Conservation (phyloP, 2,113 vertebrate species). For the Corythoichthys haematopterus region DNA sequence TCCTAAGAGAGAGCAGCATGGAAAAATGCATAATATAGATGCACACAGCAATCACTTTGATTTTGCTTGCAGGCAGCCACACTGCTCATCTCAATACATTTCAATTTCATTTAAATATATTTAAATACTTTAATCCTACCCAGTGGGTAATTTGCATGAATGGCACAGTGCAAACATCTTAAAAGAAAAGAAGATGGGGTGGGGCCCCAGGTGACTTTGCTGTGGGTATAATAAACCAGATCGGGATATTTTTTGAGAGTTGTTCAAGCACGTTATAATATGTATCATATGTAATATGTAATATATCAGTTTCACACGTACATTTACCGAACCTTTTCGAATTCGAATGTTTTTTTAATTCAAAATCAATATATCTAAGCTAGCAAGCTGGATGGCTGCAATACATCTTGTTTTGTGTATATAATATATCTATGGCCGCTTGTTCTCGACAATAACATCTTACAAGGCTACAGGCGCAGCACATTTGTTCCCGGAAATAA, state of each 20-base stretch:
- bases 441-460: too few relatives aligned
- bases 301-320: too few relatives aligned
- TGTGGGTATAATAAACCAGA: slow-evolving; percentile 40
- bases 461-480: too few relatives aligned
- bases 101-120: slow-evolving; percentile 68
- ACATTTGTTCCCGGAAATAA: too few relatives aligned
- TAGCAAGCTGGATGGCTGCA: too few relatives aligned
- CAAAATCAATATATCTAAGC: too few relatives aligned
- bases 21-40: slow-evolving; percentile 42
- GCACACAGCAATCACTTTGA: slow-evolving; percentile 55
- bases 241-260: slow-evolving; percentile 34
- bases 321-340: too few relatives aligned
- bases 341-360: too few relatives aligned
- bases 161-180: slow-evolving; percentile 31
- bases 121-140: slow-evolving; percentile 52
- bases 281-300: slow-evolving; percentile 40
- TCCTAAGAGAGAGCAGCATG: slow-evolving; percentile 17
- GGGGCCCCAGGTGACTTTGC: slow-evolving; percentile 35
- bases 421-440: too few relatives aligned
- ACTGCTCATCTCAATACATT: slow-evolving; percentile 66
- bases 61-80: slow-evolving; percentile 51
- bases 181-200: slow-evolving; percentile 27
- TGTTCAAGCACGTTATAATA: slow-evolving; percentile 43
- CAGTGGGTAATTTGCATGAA: slow-evolving; percentile 51
- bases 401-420: too few relatives aligned